Base-by-base conservation (phyloP, 2,113 vertebrate genomes). In the Hippoglossus stenolepis region DNA sequence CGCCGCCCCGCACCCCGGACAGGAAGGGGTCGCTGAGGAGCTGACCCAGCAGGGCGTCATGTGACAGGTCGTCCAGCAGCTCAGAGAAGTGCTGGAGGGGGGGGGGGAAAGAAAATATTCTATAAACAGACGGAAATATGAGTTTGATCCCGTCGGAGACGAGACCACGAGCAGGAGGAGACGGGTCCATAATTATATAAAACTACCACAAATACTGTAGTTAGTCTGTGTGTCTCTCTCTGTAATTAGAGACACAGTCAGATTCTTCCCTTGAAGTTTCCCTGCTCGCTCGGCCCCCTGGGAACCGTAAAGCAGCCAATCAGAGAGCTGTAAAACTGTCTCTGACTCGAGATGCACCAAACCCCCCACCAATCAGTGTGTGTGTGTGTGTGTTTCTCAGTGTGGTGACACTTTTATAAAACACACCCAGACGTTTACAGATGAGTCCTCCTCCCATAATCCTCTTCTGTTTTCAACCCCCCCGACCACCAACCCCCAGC, bases 1-100 rank as follows among this genome's bases (percentile, higher is more conserved):
- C 90, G 0, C 79, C 73, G 18, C 80, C 84, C 23, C 87, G 68
- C 24, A 68, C 92, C 12, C 96, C 97, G 0, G 97, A 97, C 80
- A 99, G 94, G 93, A 99, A 99, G 45, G 98, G 97, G 90, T 99
- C 98, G 20, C 97, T 98, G 86, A 99, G 95, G 70, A 99, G 95
- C 94, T 99, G 97, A 14, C 97, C 97, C 89, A 99, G 90, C 92
- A 99, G 65, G n/a, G 92, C 97, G 64, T 98, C 98, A 60, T 97
- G 96, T 83, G 97, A 98, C 65, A 98, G 96, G 90, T 99, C 98
- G 80, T 98, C 97, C 64, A 99, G 95, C 66, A 99, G 95, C 84
- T 97, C 97, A 0, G 96, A 96, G 95, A 99, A 99, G 90, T 97
- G 98, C 98, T 99, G 89, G 6, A 2, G 64, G 4, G 49, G 17